These are phyloP conservation scores for Drosophila setifemur DNA, from an alignment of 1,140 invertebrate genomes.

Conservation along the genomic window DNA sequence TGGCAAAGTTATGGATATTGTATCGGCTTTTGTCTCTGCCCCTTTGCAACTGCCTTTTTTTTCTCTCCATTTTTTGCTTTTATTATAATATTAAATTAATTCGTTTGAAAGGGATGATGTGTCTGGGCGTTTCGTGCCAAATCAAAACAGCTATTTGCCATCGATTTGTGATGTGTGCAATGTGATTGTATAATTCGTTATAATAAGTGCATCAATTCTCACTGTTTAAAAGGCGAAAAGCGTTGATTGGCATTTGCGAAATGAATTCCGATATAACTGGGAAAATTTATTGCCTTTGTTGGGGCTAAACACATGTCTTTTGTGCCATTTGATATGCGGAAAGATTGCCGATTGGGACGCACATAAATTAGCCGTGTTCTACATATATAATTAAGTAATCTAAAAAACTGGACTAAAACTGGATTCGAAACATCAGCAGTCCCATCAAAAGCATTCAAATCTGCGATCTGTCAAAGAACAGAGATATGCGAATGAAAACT, in stretches of 20 bases:
- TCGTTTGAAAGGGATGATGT: slow-evolving; percentile 39
- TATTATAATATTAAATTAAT: slow-evolving; percentile 38
- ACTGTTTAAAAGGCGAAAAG: slow-evolving; percentile 12
- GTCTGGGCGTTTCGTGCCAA: slow-evolving; percentile 22
- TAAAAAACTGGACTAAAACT: slow-evolving; percentile 38
- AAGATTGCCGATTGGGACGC: slow-evolving; percentile 44
- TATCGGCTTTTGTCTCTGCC: slow-evolving; percentile 41
- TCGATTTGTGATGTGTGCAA: no score
- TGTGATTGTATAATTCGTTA: not conserved
- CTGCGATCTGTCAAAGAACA: slow-evolving; percentile 44
- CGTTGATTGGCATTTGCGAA: slow-evolving; percentile 33
- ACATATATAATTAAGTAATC: slow-evolving; percentile 60
- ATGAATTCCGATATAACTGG: not conserved
- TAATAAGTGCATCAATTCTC: slow-evolving; percentile 18
- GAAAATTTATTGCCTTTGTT: slow-evolving; percentile 29
- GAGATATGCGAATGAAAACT: slow-evolving; percentile 26
- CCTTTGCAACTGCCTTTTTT: slow-evolving; percentile 2
- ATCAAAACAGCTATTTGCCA: no score
- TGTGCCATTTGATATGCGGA: slow-evolving; percentile 42
- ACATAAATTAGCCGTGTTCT: slow-evolving; percentile 41
- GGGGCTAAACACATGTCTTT: slow-evolving; percentile 41
- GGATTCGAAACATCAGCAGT: slow-evolving; percentile 29
- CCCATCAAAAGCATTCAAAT: slow-evolving; percentile 36
- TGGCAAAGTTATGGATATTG: slow-evolving; percentile 69
- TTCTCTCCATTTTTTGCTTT: slow-evolving; percentile 9